Evolutionary conservation across 2,797 vertebrate genomes (phyloP).

Genomic region (Darevskia mixta): DNA sequence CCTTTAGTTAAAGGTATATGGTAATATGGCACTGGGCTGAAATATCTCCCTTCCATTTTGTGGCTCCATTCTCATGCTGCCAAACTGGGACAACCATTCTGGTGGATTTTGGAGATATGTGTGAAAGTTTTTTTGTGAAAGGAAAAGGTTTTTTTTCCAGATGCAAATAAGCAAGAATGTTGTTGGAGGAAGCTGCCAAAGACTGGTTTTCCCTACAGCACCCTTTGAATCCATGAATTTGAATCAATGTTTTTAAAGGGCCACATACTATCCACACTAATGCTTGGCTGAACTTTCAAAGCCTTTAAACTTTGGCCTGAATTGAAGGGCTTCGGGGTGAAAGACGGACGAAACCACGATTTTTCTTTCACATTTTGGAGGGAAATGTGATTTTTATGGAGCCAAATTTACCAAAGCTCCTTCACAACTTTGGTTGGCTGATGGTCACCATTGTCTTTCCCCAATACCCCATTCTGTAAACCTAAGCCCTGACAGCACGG

Average conservation of each 20-base stretch:
- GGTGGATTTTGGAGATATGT: neutral
- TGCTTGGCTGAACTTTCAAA: neutral
- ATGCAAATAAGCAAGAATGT: no score
- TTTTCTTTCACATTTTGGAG: neutral
- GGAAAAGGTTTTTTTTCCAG: neutral
- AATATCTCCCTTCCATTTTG: neutral
- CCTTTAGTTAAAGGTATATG: neutral
- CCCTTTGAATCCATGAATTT: neutral
- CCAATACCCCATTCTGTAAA: neutral
- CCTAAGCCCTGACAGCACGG: neutral
- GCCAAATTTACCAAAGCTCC: neutral
- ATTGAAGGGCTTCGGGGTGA: neutral
- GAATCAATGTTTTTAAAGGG: neutral
- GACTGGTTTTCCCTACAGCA: neutral
- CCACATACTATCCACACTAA: neutral
- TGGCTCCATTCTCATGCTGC: neutral
- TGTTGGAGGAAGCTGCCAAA: neutral
- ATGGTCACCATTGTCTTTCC: neutral
- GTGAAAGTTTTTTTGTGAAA: no score
- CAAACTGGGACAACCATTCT: neutral
- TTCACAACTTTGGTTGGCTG: neutral
- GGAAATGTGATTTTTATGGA: neutral
- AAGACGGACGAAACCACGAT: neutral
- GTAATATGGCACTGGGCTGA: neutral
- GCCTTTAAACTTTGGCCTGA: neutral